Percentiles rank a stretch among this genome's conserved stretches.
These are phyloP conservation scores for Drosophila paranaensis DNA, from an alignment of 2,888 invertebrate species.

Conservation along the genomic window DNA sequence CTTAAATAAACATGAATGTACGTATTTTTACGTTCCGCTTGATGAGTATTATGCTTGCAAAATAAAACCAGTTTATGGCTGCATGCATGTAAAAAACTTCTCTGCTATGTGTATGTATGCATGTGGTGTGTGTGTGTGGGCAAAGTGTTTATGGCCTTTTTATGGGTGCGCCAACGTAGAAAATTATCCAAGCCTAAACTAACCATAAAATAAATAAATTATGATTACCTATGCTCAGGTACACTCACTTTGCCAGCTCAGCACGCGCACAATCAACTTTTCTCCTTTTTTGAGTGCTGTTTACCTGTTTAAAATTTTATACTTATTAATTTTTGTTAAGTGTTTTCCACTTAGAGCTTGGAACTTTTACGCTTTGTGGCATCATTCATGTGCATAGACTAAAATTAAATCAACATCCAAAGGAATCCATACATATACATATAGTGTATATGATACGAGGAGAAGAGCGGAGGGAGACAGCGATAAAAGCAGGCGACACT, in stretches of 20 bases:
- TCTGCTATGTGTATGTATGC: constrained; percentile 1
- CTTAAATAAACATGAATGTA: constrained; percentile 36
- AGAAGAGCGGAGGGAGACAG: constrained; percentile 16
- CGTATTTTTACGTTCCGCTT: constrained; percentile 36
- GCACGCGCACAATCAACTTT: constrained; percentile 22
- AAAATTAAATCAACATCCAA: constrained; percentile 54
- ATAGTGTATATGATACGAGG: constrained; percentile 3
- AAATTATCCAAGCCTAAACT: constrained; percentile 41
- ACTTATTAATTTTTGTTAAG: constrained; percentile 25
- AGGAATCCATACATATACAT: constrained; percentile 38
- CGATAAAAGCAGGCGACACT: constrained; percentile 48
- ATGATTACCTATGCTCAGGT: constrained; percentile 36
- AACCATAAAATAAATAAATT: constrained; percentile 65
- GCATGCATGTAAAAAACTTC: constrained; percentile 15
- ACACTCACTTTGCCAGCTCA: constrained; percentile 15
- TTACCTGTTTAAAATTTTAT: constrained; percentile 41
- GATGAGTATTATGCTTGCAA: constrained; percentile 57
- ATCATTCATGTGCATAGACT: constrained; percentile 23
- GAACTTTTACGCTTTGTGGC: not conserved
- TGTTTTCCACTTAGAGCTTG: constrained; percentile 3
- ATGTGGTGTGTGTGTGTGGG: not conserved
- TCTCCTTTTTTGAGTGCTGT: constrained; percentile 17
- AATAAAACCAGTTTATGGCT: constrained; percentile 66
- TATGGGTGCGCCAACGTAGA: constrained; percentile 33
- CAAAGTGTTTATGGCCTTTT: constrained; percentile 65